Evolutionary conservation across 2,113 vertebrate species (phyloP), one percentile per base, ranked within the genome.

Genomic region (Neogale vison): DNA sequence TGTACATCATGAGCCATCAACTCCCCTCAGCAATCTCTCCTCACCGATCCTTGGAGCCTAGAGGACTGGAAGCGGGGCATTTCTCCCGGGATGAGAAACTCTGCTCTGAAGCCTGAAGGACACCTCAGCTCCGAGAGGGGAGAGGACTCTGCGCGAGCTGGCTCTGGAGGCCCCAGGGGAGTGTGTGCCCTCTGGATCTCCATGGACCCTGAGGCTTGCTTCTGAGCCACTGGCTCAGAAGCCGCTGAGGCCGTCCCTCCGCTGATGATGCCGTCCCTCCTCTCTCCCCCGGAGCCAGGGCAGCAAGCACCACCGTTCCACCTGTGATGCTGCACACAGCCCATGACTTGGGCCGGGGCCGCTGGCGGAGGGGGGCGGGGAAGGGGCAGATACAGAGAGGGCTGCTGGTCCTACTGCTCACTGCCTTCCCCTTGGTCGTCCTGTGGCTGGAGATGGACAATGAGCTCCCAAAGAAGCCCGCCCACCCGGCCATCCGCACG

Each of bases 241-340:
- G 57, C 57, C 23, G 57, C 63, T 7, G 17, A 50, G 5, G 67
- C 24, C 12, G 71, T 42, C 18, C 21, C 45, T 72, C 57, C 47
- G 52, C 87, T 17, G 8, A 4, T 0, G 34, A 18, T 3, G 11
- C 47, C 57, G 13, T 36, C 67, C 85, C 47, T 55, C 20, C 5
- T 20, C 50, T 57, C 18, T 36, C 12, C 80, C 55, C 50, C 8
- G 42, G 36, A 94, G n/a, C 26, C 21, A 6, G 29, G 52, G 50
- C 47, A 36, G 34, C 84, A 55, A 26, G 67, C 90, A 71, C 29
- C 55, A 72, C 52, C 85, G 20, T 18, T 65, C 81, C 39, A 20
- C 52, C 6, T 36, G 90, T 0, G 2, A 59, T 4, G 36, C n/a
- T 0, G 0, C 47, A 67, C 36, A 36, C 7, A 29, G 39, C 57